Conservation (phyloP, 2,113 vertebrate species). For the Oostethus manadensis region DNA sequence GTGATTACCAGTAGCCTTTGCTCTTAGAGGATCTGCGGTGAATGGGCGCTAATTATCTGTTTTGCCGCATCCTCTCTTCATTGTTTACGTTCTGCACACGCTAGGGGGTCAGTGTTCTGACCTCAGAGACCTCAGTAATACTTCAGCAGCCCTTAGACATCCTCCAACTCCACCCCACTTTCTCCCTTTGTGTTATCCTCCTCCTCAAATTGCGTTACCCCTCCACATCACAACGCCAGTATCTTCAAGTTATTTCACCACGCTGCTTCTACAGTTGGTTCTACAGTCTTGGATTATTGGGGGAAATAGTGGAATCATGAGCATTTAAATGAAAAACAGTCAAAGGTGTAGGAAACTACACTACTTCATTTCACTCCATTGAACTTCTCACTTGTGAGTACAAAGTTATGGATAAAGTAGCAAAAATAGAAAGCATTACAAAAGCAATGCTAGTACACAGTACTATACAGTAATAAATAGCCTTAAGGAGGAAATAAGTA, state of each 20-base stretch:
- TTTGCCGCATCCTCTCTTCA: constrained; percentile 55
- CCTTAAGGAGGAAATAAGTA: no score
- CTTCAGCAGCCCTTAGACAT: constrained; percentile 66
- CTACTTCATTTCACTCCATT: no score
- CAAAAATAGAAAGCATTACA: no score
- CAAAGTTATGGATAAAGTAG: no score
- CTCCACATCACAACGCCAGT: neutral
- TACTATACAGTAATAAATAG: no score
- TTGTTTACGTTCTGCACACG: constrained; percentile 88
- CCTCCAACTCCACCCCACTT: constrained; percentile 60
- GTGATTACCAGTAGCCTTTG: constrained; percentile 75
- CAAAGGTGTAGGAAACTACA: no score
- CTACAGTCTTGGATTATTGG: no score
- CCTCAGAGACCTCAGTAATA: constrained; percentile 66
- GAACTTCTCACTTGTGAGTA: no score
- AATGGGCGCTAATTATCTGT: constrained; percentile 83
- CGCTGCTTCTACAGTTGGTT: neutral
- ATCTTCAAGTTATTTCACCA: neutral
- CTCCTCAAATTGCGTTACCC: constrained; percentile 17
- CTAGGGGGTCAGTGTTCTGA: constrained; percentile 78
- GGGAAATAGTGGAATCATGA: no score
- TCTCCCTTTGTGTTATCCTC: constrained; percentile 36
- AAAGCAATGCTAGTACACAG: no score
- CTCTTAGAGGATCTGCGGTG: constrained; percentile 74
- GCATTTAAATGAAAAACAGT: no score